Percentiles rank a stretch among this genome's conserved stretches.
Evolutionary conservation across 2,888 invertebrate species (phyloP).

Genomic region (Phortica magna): DNA sequence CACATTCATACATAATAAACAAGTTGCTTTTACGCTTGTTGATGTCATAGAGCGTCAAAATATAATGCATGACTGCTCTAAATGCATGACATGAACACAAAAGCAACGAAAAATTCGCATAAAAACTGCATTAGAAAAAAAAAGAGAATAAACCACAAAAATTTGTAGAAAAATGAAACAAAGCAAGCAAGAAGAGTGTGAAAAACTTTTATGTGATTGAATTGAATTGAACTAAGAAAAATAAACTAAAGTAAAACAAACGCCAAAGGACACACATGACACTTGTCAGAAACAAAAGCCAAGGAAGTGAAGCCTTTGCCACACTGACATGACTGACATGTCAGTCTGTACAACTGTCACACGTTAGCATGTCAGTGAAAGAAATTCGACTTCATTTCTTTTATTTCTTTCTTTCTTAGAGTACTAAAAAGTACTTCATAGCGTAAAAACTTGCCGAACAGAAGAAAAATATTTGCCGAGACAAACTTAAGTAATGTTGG

Average conservation of each 20-base stretch:
- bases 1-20: no score
- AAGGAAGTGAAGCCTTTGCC: background rate
- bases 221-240: background rate
- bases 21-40: no score
- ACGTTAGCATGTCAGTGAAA: background rate
- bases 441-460: constrained; percentile 15
- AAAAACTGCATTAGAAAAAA: background rate
- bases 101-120: background rate
- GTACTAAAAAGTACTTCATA: constrained; percentile 2
- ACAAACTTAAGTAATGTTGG: background rate
- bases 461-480: constrained; percentile 23
- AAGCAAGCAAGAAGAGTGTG: background rate
- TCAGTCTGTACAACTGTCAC: background rate
- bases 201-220: constrained; percentile 20
- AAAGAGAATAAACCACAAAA: background rate
- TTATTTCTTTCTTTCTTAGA: background rate
- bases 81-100: background rate
- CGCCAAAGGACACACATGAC: constrained; percentile 15
- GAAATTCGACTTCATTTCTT: background rate
- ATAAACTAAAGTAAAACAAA: constrained; percentile 8
- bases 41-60: no score
- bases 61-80: no score
- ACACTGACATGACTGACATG: background rate
- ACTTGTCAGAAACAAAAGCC: constrained; percentile 13
- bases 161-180: background rate